These are phyloP conservation scores for Silurus aristotelis DNA, from an alignment of 2,797 vertebrate genomes.

Conservation along the genomic window DNA sequence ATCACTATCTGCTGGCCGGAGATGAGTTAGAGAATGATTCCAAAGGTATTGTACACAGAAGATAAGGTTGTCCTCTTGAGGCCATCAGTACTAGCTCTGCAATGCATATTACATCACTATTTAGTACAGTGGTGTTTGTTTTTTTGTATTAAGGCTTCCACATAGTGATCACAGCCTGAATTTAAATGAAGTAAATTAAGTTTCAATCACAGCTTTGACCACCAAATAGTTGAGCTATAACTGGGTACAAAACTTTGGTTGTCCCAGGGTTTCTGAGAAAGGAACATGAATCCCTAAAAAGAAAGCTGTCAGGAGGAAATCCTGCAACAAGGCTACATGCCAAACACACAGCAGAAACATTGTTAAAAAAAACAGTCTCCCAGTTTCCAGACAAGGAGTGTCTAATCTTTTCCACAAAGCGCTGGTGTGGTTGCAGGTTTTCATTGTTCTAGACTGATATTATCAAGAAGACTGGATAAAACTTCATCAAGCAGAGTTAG, in stretches of 20 bases:
- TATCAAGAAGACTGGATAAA: neutral
- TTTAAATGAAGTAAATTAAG: constrained; percentile 4
- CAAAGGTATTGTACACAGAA: neutral
- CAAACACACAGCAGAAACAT: neutral
- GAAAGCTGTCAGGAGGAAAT: too few species aligned
- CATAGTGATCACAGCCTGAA: neutral
- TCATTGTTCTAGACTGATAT: too few species aligned
- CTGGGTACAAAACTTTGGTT: neutral
- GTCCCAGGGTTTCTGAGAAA: neutral
- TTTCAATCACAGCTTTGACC: neutral
- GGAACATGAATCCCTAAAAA: neutral
- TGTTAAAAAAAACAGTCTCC: neutral
- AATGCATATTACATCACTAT: neutral
- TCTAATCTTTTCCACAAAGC: too few species aligned
- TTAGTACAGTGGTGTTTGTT: neutral
- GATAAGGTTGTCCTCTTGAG: neutral
- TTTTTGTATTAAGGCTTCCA: constrained; percentile 15
- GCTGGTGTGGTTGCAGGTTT: too few species aligned
- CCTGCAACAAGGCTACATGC: too few species aligned
- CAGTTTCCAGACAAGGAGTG: neutral
- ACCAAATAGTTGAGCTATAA: neutral
- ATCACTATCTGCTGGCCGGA: neutral
- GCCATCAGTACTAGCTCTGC: neutral
- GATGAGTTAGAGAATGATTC: neutral
- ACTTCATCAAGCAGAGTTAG: neutral